phyloP scores from a whole-genome alignment of 2,797 vertebrate species.

The Crax fasciolata region DNA sequence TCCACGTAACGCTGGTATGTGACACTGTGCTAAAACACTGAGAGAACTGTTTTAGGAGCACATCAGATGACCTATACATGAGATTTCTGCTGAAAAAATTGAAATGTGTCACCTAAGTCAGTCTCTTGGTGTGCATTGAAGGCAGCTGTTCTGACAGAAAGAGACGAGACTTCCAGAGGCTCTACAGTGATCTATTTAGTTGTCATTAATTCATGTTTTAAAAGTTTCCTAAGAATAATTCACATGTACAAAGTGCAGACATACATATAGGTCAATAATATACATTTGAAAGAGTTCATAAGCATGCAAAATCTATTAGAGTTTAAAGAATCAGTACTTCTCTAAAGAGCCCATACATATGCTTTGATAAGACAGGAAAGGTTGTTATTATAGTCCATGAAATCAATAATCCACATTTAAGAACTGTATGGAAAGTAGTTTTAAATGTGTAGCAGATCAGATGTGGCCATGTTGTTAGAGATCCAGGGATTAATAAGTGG shows the following conservation, averaged over 20 bases:
- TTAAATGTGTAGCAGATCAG: not conserved
- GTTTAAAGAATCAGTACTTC: conserved; percentile 58
- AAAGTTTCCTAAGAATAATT: conserved; percentile 72
- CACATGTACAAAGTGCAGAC: conserved; percentile 48
- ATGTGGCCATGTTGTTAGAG: not conserved
- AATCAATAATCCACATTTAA: conserved; percentile 33
- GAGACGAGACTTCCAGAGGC: conserved; percentile 20
- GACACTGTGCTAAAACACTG: not conserved
- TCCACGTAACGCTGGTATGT: not conserved
- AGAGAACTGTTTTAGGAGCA: not conserved
- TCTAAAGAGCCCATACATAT: conserved; percentile 40
- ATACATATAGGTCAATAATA: conserved; percentile 35
- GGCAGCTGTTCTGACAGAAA: conserved; percentile 35
- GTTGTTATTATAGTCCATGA: not conserved
- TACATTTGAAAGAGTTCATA: conserved; percentile 51
- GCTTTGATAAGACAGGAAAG: not conserved
- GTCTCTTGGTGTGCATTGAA: conserved; percentile 12
- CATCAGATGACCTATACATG: not conserved
- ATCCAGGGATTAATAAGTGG: not conserved
- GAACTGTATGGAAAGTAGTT: conserved; percentile 18
- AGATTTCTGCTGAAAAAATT: conserved; percentile 50
- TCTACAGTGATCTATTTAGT: conserved; percentile 35
- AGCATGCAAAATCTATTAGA: conserved; percentile 56
- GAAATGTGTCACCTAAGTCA: not conserved
- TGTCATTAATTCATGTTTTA: conserved; percentile 71